A percentile compares a stretch with the other conserved stretches of the same genome.
Evolutionary conservation across 2,113 vertebrate genomes (phyloP).

Genomic region (Engystomops pustulosus): DNA sequence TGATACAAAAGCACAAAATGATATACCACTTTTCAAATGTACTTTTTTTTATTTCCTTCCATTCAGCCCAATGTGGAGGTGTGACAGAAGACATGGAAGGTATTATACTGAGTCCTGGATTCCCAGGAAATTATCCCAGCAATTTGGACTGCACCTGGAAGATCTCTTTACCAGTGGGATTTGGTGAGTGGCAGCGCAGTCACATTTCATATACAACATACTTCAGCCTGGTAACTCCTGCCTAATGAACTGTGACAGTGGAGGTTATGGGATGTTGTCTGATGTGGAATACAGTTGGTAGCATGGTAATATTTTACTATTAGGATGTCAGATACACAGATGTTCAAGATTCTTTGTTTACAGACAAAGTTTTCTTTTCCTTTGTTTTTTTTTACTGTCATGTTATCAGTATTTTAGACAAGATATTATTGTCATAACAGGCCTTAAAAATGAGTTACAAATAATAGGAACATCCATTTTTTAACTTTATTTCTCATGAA

Average conservation of each 20-base stretch:
- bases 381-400: too few relatives aligned
- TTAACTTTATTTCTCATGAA: too few relatives aligned
- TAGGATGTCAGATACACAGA: conserved; percentile 7
- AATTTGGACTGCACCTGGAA: conserved; percentile 97
- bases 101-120: conserved; percentile 96
- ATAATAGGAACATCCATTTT: too few relatives aligned
- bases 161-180: conserved; percentile 91
- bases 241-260: conserved; percentile 46
- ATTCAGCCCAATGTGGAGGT: conserved; percentile 92
- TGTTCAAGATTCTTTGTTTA: conserved; percentile 2
- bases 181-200: conserved; percentile 78
- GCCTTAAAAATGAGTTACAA: neutral
- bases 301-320: neutral
- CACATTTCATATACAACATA: conserved; percentile 20
- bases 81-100: conserved; percentile 91
- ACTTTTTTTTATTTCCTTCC: neutral
- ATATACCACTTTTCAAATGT: too few relatives aligned
- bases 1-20: neutral
- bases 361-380: neutral
- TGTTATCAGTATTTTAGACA: neutral
- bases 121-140: conserved; percentile 97
- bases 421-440: neutral
- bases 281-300: neutral
- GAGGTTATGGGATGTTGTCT: conserved; percentile 1
- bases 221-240: conserved; percentile 1